Evolutionary conservation across 2,113 vertebrate species (phyloP).

Genomic region (Pogonocichla stellata): DNA sequence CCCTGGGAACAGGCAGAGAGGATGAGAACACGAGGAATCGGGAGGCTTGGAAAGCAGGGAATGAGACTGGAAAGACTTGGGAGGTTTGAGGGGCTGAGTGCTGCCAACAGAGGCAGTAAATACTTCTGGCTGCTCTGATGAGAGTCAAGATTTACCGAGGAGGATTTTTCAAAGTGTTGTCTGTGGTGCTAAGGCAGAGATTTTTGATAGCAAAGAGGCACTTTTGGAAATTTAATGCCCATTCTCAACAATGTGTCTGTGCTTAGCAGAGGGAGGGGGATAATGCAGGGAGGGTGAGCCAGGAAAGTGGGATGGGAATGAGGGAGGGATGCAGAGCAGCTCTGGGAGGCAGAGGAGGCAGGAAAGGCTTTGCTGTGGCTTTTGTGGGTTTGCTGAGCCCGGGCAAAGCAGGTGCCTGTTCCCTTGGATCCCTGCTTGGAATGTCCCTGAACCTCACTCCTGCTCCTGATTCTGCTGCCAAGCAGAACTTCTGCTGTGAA

Average conservation of each 20-base stretch:
- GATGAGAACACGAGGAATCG: accelerated
- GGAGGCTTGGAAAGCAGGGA: not conserved
- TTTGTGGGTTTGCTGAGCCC: not conserved
- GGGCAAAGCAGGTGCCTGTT: accelerated
- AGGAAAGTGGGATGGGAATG: not conserved
- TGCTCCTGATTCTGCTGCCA: not conserved
- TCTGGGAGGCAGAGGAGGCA: not conserved
- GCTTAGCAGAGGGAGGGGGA: not conserved
- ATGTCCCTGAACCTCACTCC: accelerated
- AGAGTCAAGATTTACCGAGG: not conserved
- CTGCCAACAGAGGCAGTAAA: not conserved
- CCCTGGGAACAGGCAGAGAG: not conserved
- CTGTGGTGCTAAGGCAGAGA: not conserved
- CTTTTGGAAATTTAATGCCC: not conserved
- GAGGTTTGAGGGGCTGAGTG: not conserved
- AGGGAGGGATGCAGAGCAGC: not conserved
- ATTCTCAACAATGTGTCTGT: not conserved
- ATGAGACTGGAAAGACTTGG: not conserved
- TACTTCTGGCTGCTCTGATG: not conserved
- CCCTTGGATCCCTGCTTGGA: accelerated
- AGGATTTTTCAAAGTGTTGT: not conserved
- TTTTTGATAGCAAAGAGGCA: not conserved
- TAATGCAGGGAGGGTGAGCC: accelerated
- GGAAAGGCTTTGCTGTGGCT: not conserved
- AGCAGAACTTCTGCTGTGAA: not conserved